phyloP scores from a whole-genome alignment of 2,113 vertebrate species.

The Anarrhichthys ocellatus region DNA sequence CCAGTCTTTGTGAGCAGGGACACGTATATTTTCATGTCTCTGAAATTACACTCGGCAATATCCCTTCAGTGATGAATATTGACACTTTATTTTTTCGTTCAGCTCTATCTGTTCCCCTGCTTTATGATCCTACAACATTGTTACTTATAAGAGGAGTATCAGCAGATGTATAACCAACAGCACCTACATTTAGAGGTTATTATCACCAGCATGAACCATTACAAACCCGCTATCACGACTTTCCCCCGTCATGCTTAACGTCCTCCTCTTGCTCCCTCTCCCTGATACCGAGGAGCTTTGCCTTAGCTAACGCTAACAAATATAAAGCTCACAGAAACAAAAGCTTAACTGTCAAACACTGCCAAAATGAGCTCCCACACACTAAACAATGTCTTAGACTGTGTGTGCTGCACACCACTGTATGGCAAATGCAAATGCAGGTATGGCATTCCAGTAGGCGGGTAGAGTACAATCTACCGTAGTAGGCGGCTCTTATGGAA shows the following conservation, averaged over 20 bases:
- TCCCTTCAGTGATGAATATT: conserved; percentile 20
- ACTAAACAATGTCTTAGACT: conserved; percentile 73
- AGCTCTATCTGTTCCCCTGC: not conserved
- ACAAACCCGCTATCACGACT: conserved; percentile 41
- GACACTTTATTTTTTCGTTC: conserved; percentile 35
- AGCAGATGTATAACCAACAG: conserved; percentile 31
- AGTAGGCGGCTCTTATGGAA: conserved; percentile 72
- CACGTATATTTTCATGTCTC: conserved; percentile 18
- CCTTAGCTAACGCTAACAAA: conserved; percentile 68
- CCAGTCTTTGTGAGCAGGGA: conserved; percentile 19
- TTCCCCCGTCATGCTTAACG: conserved; percentile 32
- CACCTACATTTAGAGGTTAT: conserved; percentile 32
- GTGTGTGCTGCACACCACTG: conserved; percentile 60
- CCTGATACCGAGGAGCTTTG: conserved; percentile 61
- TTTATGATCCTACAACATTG: conserved; percentile 21
- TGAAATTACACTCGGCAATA: conserved; percentile 2
- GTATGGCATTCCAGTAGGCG: conserved; percentile 68
- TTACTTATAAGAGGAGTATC: not conserved
- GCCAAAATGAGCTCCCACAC: conserved; percentile 80
- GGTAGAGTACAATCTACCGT: conserved; percentile 57
- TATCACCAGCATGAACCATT: conserved; percentile 28
- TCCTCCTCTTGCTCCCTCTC: conserved; percentile 37
- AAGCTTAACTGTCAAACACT: conserved; percentile 68
- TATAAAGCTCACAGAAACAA: conserved; percentile 68
- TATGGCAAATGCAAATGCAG: conserved; percentile 32